Evolutionary conservation across 2,888 invertebrate species (phyloP), one percentile per base, ranked within the genome.

Genomic region (Rotaria macrura): DNA sequence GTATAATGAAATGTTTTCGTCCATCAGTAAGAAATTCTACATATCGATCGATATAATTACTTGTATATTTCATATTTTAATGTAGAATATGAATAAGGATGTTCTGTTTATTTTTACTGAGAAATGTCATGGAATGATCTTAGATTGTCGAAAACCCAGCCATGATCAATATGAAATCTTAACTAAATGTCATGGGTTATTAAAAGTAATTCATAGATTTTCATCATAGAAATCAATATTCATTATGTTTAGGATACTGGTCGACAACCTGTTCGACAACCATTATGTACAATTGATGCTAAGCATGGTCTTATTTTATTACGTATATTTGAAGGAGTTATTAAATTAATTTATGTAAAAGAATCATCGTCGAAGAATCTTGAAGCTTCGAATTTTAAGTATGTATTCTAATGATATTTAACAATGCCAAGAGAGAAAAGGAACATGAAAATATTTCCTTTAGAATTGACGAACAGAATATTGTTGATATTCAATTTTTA

Each of bases 331-430:
- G 97, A 97, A 92, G 98, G 98, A 2, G 92, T 97, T 23, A 95
- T 99, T 89, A 99, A 99, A 91, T 95, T 99, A 87, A 97, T 99
- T 89, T 97, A 97, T 0, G 92, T 98, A 88, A 96, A 97, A 89
- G 74, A 79, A 79, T 79, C 74, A 96, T 79, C 74, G 96, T 95
- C 88, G 94, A 94, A 87, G 97, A 98, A 20, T 91, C 91, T 98
- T 47, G 96, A 96, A 91, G 96, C 97, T 85, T 95, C 95, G 89
- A 93, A 93, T 89, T 92, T 93, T 74, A 91, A 92, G 92, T 92
- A 88, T 87, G 87, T n/a, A n/a, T n/a, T n/a, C n/a, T n/a, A n/a
- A n/a, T n/a, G n/a, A n/a, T n/a, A n/a, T n/a, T n/a, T n/a, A n/a
- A n/a, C n/a, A n/a, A n/a, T n/a, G n/a, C n/a, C n/a, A n/a, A n/a